Conservation (phyloP, 1,140 invertebrate species). For the Melanaphis sacchari region DNA sequence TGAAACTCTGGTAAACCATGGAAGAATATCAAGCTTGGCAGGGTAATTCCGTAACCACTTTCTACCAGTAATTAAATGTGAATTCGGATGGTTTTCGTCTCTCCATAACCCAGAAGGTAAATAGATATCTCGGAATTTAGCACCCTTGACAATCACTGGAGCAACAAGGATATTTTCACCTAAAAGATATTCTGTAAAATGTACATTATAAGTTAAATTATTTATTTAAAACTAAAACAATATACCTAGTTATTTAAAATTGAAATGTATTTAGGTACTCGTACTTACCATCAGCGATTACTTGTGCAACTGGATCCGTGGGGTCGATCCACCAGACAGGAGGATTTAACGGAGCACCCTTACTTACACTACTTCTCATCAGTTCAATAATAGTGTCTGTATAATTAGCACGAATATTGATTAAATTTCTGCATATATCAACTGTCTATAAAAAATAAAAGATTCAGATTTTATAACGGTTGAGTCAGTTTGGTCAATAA, state of each 20-base stretch:
- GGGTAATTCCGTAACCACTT: constrained; percentile 72
- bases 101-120: constrained; percentile 76
- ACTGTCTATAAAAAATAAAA: constrained; percentile 66
- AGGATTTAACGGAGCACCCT: constrained; percentile 78
- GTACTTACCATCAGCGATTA: constrained; percentile 73
- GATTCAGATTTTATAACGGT: constrained; percentile 4
- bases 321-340: constrained; percentile 93
- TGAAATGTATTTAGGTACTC: no score
- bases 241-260: no score
- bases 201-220: no score
- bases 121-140: constrained; percentile 75
- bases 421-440: constrained; percentile 71
- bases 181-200: constrained; percentile 77
- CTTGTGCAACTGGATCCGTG: constrained; percentile 70
- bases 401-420: constrained; percentile 73
- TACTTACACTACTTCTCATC: constrained; percentile 69
- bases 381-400: constrained; percentile 70
- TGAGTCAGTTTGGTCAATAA: no score
- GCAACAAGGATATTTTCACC: constrained; percentile 85
- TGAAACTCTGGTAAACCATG: constrained; percentile 67
- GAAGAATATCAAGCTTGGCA: constrained; percentile 72
- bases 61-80: constrained; percentile 67
- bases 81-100: constrained; percentile 66
- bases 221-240: no score
- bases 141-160: constrained; percentile 76